phyloP scores from a whole-genome alignment of 2,888 invertebrate genomes.

The Halictus quadricinctus region DNA sequence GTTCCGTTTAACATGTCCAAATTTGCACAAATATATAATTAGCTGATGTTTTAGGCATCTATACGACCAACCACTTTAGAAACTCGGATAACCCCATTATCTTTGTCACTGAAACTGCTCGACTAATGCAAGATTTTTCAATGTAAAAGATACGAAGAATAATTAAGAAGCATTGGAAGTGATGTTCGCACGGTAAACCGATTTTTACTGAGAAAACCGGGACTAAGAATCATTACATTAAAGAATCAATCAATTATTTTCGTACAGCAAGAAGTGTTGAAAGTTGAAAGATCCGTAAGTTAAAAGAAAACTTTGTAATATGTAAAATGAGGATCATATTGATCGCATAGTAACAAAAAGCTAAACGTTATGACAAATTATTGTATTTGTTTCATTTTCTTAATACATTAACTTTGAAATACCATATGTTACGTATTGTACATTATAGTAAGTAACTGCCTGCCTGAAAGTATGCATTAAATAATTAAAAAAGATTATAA shows the following conservation, averaged over 20 bases:
- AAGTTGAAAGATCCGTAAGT: not conserved
- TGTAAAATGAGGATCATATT: not conserved
- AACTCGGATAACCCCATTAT: conserved; percentile 79
- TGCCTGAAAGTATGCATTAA: conserved; percentile 39
- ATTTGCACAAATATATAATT: conserved; percentile 19
- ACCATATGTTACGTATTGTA: conserved; percentile 31
- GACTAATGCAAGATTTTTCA: conserved; percentile 66
- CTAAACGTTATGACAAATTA: conserved; percentile 41
- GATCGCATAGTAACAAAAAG: not conserved
- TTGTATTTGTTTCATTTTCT: conserved; percentile 46
- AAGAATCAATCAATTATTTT: conserved; percentile 12
- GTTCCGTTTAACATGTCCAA: not conserved
- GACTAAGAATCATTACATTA: not conserved
- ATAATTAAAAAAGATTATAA: conserved; percentile 39
- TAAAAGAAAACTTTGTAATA: not conserved
- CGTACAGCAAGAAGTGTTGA: not conserved
- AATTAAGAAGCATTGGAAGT: not conserved
- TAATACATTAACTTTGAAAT: conserved; percentile 39
- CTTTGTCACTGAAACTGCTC: conserved; percentile 78
- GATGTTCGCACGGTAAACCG: not conserved
- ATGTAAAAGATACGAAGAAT: not conserved
- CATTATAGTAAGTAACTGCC: conserved; percentile 47
- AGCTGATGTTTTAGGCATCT: conserved; percentile 74
- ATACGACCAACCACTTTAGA: conserved; percentile 77
- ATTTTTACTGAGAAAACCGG: not conserved